Evolutionary conservation across 2,113 vertebrate species (phyloP).

Genomic region (Probosciger aterrimus): DNA sequence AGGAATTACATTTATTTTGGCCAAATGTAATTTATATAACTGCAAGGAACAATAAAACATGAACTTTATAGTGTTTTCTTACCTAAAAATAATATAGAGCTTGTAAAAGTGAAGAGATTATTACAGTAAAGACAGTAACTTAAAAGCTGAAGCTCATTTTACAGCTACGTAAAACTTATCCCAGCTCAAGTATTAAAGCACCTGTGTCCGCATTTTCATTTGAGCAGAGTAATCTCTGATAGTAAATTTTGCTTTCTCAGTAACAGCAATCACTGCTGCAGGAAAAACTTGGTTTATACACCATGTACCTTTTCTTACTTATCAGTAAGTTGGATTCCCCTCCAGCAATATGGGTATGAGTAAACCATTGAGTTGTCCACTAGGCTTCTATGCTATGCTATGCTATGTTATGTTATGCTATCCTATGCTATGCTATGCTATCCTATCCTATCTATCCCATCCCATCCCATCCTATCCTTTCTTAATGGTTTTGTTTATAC

Average conservation of each 20-base stretch:
- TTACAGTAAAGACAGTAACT: constrained; percentile 83
- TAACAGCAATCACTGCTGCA: background rate
- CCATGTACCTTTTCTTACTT: background rate
- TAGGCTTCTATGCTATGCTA: background rate
- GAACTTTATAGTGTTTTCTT: constrained; percentile 84
- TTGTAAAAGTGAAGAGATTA: constrained; percentile 82
- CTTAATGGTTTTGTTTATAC: background rate
- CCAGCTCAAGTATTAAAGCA: constrained; percentile 66
- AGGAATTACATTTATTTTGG: constrained; percentile 85
- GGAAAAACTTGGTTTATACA: background rate
- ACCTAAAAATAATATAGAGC: constrained; percentile 85
- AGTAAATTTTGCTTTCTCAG: background rate
- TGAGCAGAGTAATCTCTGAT: background rate
- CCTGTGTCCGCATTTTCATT: constrained; percentile 64
- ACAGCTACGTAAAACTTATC: constrained; percentile 58
- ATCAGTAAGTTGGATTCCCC: background rate
- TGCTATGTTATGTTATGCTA: no score
- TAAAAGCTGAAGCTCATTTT: constrained; percentile 77
- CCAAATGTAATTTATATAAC: constrained; percentile 86
- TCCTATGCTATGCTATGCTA: background rate
- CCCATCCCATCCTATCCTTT: background rate
- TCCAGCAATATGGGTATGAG: background rate
- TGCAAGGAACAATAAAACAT: constrained; percentile 85
- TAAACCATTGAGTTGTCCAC: background rate
- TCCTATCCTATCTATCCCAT: background rate